Evolutionary conservation across 2,888 invertebrate genomes (phyloP).

Genomic region (Cybosia mesomella): DNA sequence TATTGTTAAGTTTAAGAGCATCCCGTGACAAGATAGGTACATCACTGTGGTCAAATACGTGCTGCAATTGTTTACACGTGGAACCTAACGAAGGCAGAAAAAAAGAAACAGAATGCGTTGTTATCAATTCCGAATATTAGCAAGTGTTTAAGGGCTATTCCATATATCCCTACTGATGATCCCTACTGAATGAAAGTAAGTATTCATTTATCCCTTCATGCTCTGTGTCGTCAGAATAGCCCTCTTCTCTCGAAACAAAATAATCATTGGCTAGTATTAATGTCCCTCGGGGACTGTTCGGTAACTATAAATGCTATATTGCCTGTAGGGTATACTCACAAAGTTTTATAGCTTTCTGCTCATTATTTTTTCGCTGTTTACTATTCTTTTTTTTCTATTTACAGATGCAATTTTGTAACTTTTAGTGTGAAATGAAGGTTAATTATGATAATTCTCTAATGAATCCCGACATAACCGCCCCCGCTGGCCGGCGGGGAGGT

Average conservation of each 20-base stretch:
- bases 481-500: too few relatives aligned
- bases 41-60: too few relatives aligned
- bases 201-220: background rate
- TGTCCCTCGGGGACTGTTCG: conserved; percentile 77
- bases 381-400: conserved; percentile 21
- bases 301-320: conserved; percentile 79
- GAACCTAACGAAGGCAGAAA: too few relatives aligned
- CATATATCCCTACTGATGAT: background rate
- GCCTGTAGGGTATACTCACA: conserved; percentile 63
- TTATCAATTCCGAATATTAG: too few relatives aligned
- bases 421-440: conserved; percentile 7
- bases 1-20: too few relatives aligned
- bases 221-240: conserved; percentile 54
- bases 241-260: conserved; percentile 66
- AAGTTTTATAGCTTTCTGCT: conserved; percentile 71
- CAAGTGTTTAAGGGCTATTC: background rate
- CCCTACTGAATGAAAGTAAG: background rate
- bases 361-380: conserved; percentile 57
- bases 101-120: too few relatives aligned
- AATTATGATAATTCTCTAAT: too few relatives aligned
- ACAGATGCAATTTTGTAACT: conserved; percentile 16
- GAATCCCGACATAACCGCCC: too few relatives aligned
- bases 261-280: conserved; percentile 85
- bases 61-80: too few relatives aligned
- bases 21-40: too few relatives aligned